phyloP scores from a whole-genome alignment of 2,888 invertebrate species.

The Beris morrisii region DNA sequence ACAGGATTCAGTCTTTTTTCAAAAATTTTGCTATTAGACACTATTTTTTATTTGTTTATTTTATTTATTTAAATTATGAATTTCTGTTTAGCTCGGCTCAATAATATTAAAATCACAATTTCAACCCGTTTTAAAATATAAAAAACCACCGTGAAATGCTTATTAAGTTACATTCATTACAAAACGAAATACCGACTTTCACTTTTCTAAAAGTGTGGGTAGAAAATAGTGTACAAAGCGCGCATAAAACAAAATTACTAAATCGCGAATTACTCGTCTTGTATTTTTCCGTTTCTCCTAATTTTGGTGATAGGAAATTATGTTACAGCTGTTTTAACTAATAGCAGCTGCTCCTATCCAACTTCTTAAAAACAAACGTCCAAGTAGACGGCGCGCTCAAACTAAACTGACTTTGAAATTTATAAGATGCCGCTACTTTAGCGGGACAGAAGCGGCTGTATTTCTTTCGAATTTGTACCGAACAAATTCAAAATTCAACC shows the following conservation, averaged over 20 bases:
- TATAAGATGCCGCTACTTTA: too few species aligned
- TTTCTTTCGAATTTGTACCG: too few species aligned
- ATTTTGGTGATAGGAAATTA: too few species aligned
- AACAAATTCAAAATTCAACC: too few species aligned
- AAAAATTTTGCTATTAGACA: background rate
- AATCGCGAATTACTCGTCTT: too few species aligned
- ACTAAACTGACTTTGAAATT: constrained; percentile 20
- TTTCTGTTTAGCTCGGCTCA: constrained; percentile 37
- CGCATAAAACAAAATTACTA: too few species aligned
- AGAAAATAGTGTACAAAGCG: too few species aligned
- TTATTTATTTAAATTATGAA: constrained; percentile 29
- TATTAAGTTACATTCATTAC: constrained; percentile 9
- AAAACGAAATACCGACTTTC: constrained; percentile 13
- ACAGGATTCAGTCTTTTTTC: constrained; percentile 36
- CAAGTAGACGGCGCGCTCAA: constrained; percentile 19
- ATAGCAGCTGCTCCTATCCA: too few species aligned
- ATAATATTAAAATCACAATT: constrained; percentile 37
- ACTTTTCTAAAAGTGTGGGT: constrained; percentile 2
- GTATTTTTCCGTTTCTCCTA: too few species aligned
- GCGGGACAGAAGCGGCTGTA: too few species aligned
- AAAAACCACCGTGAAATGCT: constrained; percentile 18
- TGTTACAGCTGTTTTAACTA: too few species aligned
- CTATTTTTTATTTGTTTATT: background rate
- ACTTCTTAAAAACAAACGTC: background rate
- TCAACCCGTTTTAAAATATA: constrained; percentile 3